A percentile compares a stretch with the other conserved stretches of the same genome.
Evolutionary conservation across 2,113 vertebrate genomes (phyloP).

Genomic region (Gallinago paraguaiae): DNA sequence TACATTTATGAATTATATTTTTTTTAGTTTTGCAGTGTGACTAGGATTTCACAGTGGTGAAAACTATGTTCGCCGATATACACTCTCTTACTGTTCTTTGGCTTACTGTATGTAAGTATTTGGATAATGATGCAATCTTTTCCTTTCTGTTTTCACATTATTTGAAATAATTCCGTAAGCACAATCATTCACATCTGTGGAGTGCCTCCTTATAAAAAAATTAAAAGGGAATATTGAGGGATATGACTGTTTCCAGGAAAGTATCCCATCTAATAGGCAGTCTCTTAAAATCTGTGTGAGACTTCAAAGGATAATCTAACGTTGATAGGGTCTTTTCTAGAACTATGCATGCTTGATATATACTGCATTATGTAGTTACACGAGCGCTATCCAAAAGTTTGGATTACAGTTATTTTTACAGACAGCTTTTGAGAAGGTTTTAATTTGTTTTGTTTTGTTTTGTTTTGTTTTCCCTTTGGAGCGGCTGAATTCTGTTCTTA

Average conservation of each 20-base stretch:
- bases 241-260: background rate
- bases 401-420: background rate
- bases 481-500: background rate
- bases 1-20: rapidly evolving
- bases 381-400: background rate
- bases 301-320: background rate
- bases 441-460: background rate
- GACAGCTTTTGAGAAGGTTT: background rate
- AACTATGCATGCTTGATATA: background rate
- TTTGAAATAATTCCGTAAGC: background rate
- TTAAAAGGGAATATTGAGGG: background rate
- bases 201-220: background rate
- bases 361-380: background rate
- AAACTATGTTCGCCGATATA: background rate
- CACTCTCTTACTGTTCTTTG: rapidly evolving
- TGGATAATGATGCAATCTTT: background rate
- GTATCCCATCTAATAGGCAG: background rate
- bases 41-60: background rate
- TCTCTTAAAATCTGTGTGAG: background rate
- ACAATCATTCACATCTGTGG: background rate
- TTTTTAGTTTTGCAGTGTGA: background rate
- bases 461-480: background rate
- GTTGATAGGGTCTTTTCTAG: background rate
- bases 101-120: background rate
- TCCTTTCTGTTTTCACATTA: background rate